Conservation (phyloP, 2,113 vertebrate species). For the Cygnus buccinator region DNA sequence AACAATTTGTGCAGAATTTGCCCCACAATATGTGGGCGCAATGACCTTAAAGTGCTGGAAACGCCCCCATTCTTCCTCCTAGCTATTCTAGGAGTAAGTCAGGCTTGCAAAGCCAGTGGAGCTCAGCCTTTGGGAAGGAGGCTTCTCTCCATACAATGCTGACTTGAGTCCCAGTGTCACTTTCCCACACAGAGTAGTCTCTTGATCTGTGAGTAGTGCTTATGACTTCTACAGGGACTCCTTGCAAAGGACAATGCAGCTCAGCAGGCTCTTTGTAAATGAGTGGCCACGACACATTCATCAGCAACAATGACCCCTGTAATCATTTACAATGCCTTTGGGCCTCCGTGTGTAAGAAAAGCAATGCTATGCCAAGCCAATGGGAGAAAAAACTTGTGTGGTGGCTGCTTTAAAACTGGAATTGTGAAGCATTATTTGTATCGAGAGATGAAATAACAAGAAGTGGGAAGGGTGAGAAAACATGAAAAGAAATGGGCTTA, state of each 20-base stretch:
- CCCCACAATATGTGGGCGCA: neutral
- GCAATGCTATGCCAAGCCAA: neutral
- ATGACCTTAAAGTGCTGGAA: neutral
- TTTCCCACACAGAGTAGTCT: constrained; percentile 14
- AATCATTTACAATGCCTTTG: constrained; percentile 42
- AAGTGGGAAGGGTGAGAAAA: constrained; percentile 43
- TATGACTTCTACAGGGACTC: neutral
- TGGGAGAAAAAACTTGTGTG: constrained; percentile 56
- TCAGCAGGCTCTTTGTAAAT: constrained; percentile 39
- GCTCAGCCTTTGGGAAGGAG: neutral
- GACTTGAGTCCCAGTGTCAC: neutral
- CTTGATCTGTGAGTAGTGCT: neutral
- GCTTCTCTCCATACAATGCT: neutral
- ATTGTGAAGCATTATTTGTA: constrained; percentile 50
- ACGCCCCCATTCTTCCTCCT: neutral
- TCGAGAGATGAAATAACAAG: constrained; percentile 58
- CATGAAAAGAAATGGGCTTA: constrained; percentile 51
- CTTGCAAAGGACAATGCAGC: neutral
- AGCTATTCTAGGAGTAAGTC: neutral
- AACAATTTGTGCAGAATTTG: neutral
- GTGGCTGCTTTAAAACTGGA: constrained; percentile 8
- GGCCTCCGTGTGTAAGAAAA: neutral
- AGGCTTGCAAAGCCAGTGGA: fast-evolving
- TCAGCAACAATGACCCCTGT: constrained; percentile 32
- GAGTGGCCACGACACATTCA: neutral